These are phyloP conservation scores for Spodoptera litura DNA, from an alignment of 1,140 invertebrate genomes.

Conservation along the genomic window DNA sequence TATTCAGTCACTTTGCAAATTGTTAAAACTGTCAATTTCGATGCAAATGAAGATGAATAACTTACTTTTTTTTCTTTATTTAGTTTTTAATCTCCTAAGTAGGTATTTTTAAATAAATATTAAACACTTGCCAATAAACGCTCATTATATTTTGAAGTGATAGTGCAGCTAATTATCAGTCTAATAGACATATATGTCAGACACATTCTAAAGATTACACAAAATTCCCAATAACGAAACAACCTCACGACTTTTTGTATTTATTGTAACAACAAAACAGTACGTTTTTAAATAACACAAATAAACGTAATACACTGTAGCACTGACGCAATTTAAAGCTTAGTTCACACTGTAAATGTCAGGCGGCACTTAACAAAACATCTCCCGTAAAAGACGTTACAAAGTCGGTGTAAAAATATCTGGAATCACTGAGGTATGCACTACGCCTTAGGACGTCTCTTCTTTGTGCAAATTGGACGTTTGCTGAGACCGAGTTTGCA, in stretches of 20 bases:
- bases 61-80: neutral
- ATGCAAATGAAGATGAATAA: neutral
- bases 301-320: neutral
- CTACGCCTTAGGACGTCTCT: constrained; percentile 16
- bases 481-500: neutral
- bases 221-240: too few relatives aligned
- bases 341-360: neutral
- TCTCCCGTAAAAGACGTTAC: neutral
- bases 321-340: neutral
- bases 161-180: too few relatives aligned
- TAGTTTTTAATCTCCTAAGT: constrained; percentile 1
- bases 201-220: too few relatives aligned
- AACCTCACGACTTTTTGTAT: too few relatives aligned
- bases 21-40: constrained; percentile 11
- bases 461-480: constrained; percentile 18
- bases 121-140: too few relatives aligned
- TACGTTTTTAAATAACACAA: too few relatives aligned
- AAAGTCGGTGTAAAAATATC: constrained; percentile 16
- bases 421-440: constrained; percentile 6
- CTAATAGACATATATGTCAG: too few relatives aligned
- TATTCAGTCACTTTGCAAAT: constrained; percentile 8
- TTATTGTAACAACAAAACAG: too few relatives aligned
- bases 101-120: neutral
- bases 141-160: too few relatives aligned
- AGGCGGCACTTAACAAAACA: neutral